A percentile compares a stretch with the other conserved stretches of the same genome.
Conservation (phyloP, 2,888 invertebrate species). For the Synergus umbraculus region DNA sequence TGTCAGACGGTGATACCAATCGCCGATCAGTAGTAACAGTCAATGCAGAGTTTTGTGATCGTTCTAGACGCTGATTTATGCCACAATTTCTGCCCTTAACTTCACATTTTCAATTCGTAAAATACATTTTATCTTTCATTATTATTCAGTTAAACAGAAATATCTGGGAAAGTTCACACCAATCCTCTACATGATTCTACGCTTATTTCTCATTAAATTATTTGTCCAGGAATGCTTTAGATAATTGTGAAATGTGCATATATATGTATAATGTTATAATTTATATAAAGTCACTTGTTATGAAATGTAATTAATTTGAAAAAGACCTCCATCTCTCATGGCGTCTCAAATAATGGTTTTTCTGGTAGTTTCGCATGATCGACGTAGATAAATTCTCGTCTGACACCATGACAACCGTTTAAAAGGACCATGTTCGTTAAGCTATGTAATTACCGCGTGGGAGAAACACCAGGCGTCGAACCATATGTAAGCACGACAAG, state of each 20-base stretch:
- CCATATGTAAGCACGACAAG: constrained; percentile 49
- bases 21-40: constrained; percentile 36
- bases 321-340: neutral
- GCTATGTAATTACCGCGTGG: constrained; percentile 65
- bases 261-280: too few relatives aligned
- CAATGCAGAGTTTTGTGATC: constrained; percentile 31
- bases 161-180: constrained; percentile 18
- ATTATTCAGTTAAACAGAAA: constrained; percentile 27
- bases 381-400: constrained; percentile 29
- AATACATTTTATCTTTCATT: constrained; percentile 22
- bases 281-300: too few relatives aligned
- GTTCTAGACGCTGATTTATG: constrained; percentile 24
- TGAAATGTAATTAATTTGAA: neutral
- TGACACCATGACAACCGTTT: constrained; percentile 34
- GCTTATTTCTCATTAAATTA: neutral
- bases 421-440: constrained; percentile 42
- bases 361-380: constrained; percentile 2
- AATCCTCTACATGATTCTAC: neutral
- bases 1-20: constrained; percentile 39
- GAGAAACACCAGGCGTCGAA: constrained; percentile 61
- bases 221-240: neutral
- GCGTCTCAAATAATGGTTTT: constrained; percentile 2
- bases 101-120: constrained; percentile 38
- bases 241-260: too few relatives aligned
- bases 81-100: constrained; percentile 39